Conservation (phyloP, 2,888 invertebrate species). For the Alloscopus bannaensis region DNA sequence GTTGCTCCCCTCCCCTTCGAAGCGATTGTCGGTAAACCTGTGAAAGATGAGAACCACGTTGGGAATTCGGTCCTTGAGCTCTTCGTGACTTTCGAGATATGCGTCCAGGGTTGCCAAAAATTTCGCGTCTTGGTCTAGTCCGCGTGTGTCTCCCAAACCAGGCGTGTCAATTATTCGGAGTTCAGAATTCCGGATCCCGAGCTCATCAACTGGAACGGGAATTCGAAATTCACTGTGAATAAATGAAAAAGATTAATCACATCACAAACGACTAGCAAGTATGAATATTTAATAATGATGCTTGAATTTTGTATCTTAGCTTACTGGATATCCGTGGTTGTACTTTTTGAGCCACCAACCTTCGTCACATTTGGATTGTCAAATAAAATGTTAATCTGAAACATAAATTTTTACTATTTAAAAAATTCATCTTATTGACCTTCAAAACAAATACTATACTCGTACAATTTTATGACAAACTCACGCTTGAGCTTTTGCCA, state of each 20-base stretch:
- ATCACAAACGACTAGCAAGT: no score
- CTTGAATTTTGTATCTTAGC: no score
- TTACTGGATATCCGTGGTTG: constrained; percentile 35
- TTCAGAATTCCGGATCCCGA: constrained; percentile 55
- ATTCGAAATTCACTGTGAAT: constrained; percentile 40
- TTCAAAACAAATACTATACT: not conserved
- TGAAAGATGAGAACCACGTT: constrained; percentile 64
- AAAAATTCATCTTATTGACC: not conserved
- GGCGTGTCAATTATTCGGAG: constrained; percentile 62
- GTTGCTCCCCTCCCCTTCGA: constrained; percentile 31
- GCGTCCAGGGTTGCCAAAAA: constrained; percentile 55
- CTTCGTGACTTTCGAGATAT: constrained; percentile 50
- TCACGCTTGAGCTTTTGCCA: constrained; percentile 62
- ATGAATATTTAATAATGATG: no score
- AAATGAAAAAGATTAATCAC: no score
- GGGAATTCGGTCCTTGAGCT: constrained; percentile 56
- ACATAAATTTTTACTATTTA: not conserved
- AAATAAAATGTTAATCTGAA: constrained; percentile 53
- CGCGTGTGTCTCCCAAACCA: constrained; percentile 52
- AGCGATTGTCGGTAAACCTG: constrained; percentile 65
- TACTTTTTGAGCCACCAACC: constrained; percentile 36
- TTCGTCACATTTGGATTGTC: constrained; percentile 52
- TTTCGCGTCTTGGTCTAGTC: constrained; percentile 55
- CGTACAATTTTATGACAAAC: not conserved
- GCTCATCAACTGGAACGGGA: constrained; percentile 47